Evolutionary conservation across 2,797 vertebrate genomes (phyloP).

Genomic region (Amblyopsis hoosieri): DNA sequence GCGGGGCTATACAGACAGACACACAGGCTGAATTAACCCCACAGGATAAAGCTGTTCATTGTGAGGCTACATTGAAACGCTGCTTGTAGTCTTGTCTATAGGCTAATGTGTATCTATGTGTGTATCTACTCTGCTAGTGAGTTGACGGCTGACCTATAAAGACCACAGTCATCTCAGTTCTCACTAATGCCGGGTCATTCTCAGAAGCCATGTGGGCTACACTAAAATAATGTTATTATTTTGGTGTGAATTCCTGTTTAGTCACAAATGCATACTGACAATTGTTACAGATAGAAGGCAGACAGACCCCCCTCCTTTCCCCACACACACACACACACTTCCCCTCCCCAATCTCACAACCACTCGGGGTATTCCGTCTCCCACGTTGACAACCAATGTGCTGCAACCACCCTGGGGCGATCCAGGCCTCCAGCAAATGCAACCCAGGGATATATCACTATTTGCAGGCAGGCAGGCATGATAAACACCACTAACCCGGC

Average conservation of each 20-base stretch:
- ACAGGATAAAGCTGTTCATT: constrained; percentile 49
- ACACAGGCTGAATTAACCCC: constrained; percentile 22
- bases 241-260: too few relatives aligned
- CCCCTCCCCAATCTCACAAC: not conserved
- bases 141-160: too few relatives aligned
- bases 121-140: constrained; percentile 6
- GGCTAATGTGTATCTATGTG: constrained; percentile 11
- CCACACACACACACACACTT: too few relatives aligned
- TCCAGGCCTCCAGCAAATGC: constrained; percentile 30
- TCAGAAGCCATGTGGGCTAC: too few relatives aligned
- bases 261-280: too few relatives aligned
- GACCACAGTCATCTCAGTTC: too few relatives aligned
- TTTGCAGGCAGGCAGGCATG: constrained; percentile 38
- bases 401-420: constrained; percentile 24
- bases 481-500: constrained; percentile 49
- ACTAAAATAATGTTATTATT: too few relatives aligned
- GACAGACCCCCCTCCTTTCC: too few relatives aligned
- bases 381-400: too few relatives aligned
- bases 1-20: constrained; percentile 28
- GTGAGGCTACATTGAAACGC: constrained; percentile 8
- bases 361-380: too few relatives aligned
- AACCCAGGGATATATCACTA: constrained; percentile 38
- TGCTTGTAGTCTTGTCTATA: constrained; percentile 16
- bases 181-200: too few relatives aligned
- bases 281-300: too few relatives aligned